Evolutionary conservation across 2,797 vertebrate genomes (phyloP).

Genomic region (Coreius guichenoti): DNA sequence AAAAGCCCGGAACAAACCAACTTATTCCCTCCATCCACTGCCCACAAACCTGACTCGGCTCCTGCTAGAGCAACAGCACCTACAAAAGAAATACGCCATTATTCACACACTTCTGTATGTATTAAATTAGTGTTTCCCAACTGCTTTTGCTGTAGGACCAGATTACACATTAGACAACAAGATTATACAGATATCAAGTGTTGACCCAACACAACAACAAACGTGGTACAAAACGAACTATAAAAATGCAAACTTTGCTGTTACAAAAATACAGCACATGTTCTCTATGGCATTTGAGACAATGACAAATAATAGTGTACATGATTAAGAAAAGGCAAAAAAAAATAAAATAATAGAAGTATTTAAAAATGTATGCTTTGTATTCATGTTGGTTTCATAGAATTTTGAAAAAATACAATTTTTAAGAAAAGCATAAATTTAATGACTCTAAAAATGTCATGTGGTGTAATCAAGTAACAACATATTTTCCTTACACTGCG

Average conservation of each 20-base stretch:
- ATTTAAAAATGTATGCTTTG: neutral
- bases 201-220: neutral
- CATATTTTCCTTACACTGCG: neutral
- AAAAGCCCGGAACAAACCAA: constrained; percentile 87
- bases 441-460: neutral
- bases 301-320: neutral
- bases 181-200: neutral
- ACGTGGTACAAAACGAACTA: neutral
- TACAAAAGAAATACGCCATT: constrained; percentile 58
- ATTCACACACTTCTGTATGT: neutral
- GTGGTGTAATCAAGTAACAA: neutral
- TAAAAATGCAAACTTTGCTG: neutral
- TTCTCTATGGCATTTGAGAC: neutral
- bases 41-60: constrained; percentile 85
- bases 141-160: neutral
- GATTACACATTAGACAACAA: neutral
- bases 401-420: neutral
- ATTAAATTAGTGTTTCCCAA: neutral
- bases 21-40: constrained; percentile 92
- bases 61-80: constrained; percentile 85
- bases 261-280: neutral
- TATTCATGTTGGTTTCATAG: neutral
- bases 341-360: too few species aligned
- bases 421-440: neutral
- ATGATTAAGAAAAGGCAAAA: neutral